Percentiles rank a stretch among this genome's conserved stretches.
phyloP scores from a whole-genome alignment of 2,888 invertebrate species.

The Coenonympha glycerion region DNA sequence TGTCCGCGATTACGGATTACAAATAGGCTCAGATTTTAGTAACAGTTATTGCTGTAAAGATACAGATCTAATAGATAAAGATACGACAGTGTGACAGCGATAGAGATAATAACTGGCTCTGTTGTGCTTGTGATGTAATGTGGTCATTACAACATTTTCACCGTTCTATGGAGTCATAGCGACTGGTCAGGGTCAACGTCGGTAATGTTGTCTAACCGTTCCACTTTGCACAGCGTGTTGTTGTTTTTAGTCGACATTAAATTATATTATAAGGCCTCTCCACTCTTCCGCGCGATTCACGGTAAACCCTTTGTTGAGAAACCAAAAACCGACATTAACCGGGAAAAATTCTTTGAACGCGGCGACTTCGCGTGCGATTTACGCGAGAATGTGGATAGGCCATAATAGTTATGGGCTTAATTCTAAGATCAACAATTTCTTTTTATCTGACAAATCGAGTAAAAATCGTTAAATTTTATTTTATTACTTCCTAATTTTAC shows the following conservation, averaged over 20 bases:
- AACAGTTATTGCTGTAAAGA: constrained; percentile 19
- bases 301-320: too few species aligned
- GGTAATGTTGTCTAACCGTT: constrained; percentile 21
- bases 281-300: too few species aligned
- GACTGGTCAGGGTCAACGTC: constrained; percentile 24
- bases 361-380: too few species aligned
- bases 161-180: constrained; percentile 16
- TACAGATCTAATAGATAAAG: constrained; percentile 19
- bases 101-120: constrained; percentile 15
- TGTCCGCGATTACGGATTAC: constrained; percentile 17
- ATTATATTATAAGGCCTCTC: too few species aligned
- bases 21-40: constrained; percentile 16
- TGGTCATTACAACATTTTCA: constrained; percentile 22
- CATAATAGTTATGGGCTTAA: too few species aligned
- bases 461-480: too few species aligned
- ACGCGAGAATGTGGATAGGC: too few species aligned
- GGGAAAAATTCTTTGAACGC: too few species aligned
- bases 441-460: too few species aligned
- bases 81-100: constrained; percentile 15
- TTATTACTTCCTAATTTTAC: too few species aligned
- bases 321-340: too few species aligned
- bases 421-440: too few species aligned
- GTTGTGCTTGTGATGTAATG: constrained; percentile 23
- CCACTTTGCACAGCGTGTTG: constrained; percentile 18
- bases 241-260: background rate